Evolutionary conservation across 2,113 vertebrate genomes (phyloP).

Genomic region (Hydrolagus affinis): DNA sequence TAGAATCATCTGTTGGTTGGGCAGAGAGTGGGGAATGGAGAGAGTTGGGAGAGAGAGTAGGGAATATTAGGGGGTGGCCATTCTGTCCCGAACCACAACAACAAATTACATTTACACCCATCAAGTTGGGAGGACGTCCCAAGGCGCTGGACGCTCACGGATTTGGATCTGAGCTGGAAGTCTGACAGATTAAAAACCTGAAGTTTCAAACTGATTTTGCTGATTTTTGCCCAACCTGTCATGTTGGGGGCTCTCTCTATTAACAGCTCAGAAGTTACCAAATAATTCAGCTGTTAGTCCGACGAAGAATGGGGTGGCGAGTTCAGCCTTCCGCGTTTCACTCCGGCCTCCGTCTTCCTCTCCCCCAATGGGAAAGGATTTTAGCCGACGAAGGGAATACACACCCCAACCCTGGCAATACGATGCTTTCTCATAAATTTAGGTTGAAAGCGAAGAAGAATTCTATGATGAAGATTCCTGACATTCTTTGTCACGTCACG

Average conservation of each 20-base stretch:
- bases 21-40: neutral
- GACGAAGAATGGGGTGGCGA: neutral
- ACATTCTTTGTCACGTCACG: no score
- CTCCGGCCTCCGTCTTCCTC: neutral
- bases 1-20: slow-evolving; percentile 22
- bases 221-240: neutral
- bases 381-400: neutral
- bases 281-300: neutral
- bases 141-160: no score
- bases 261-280: neutral
- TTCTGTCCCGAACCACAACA: neutral
- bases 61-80: neutral
- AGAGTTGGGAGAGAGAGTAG: neutral
- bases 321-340: neutral
- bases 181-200: neutral
- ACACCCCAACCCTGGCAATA: neutral
- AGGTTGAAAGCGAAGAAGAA: neutral
- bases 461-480: neutral
- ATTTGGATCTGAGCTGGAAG: no score
- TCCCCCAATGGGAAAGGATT: neutral
- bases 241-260: neutral
- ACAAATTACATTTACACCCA: no score
- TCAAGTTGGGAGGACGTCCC: no score
- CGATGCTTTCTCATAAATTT: neutral
- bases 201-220: neutral